Conservation (phyloP, 1,140 invertebrate genomes). For the Drosophila albomicans region DNA sequence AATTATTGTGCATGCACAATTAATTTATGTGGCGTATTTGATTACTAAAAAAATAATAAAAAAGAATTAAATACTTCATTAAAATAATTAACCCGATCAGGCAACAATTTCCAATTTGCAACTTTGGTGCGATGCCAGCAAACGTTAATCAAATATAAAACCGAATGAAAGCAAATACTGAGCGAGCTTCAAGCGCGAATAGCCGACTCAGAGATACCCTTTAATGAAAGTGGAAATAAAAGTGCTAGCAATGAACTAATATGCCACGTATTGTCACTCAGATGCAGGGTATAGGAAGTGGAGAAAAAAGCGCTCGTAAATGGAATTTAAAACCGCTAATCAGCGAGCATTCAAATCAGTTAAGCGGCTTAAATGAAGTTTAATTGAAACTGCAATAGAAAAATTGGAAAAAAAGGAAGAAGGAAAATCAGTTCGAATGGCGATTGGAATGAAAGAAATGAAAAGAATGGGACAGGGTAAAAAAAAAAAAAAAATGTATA, state of each 20-base stretch:
- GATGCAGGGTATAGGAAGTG: background rate
- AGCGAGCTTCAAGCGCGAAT: background rate
- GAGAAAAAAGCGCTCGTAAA: conserved; percentile 6
- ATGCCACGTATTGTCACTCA: background rate
- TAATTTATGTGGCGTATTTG: conserved; percentile 1
- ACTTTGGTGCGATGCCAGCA: background rate
- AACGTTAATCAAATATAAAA: conserved; percentile 1
- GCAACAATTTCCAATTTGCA: conserved; percentile 4
- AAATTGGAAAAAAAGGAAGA: background rate
- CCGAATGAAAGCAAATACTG: background rate
- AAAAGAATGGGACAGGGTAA: background rate
- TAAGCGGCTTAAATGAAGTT: conserved; percentile 52
- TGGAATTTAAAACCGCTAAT: conserved; percentile 41
- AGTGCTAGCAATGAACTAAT: too few species aligned
- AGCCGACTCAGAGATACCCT: background rate
- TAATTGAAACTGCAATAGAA: conserved; percentile 44
- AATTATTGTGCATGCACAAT: conserved; percentile 3
- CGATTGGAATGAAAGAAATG: background rate
- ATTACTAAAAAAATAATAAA: background rate
- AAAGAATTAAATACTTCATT: conserved; percentile 9
- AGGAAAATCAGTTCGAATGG: background rate
- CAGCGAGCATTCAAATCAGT: conserved; percentile 46
- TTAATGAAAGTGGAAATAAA: too few species aligned
- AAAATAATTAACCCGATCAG: conserved; percentile 20
- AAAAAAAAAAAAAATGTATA: conserved; percentile 5